phyloP scores from a whole-genome alignment of 2,888 invertebrate genomes.

The Pedicia rivosa region DNA sequence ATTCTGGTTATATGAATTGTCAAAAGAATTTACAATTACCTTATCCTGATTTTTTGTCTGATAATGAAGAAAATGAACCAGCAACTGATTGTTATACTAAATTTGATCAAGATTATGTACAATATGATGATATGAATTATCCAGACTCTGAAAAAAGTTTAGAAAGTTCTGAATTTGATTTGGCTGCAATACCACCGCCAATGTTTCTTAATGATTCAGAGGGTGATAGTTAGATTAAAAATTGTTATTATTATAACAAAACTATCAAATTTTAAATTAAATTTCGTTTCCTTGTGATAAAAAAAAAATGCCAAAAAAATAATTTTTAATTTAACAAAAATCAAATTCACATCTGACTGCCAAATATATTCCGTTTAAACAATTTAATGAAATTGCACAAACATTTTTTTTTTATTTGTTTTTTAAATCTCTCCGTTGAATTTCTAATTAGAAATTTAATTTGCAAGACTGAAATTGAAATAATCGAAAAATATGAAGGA shows the following conservation, averaged over 20 bases:
- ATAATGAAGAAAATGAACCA: slow-evolving; percentile 37
- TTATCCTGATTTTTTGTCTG: slow-evolving; percentile 31
- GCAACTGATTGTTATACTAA: neutral
- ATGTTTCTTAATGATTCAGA: slow-evolving; percentile 59
- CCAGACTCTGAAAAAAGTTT: slow-evolving; percentile 45
- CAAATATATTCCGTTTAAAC: too few relatives aligned
- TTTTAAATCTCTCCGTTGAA: too few relatives aligned
- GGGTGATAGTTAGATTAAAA: slow-evolving; percentile 25
- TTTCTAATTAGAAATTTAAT: too few relatives aligned
- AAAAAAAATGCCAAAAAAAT: neutral
- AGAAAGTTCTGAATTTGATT: slow-evolving; percentile 58
- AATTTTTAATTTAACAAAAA: too few relatives aligned
- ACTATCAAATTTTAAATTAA: too few relatives aligned
- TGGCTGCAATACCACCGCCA: slow-evolving; percentile 61
- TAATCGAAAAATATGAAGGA: too few relatives aligned
- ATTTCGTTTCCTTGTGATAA: slow-evolving; percentile 1
- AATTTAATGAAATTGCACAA: too few relatives aligned
- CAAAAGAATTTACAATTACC: slow-evolving; percentile 34
- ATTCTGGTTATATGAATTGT: slow-evolving; percentile 14
- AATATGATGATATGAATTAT: slow-evolving; percentile 15
- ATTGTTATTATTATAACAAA: slow-evolving; percentile 3
- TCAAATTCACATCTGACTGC: too few relatives aligned
- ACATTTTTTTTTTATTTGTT: too few relatives aligned
- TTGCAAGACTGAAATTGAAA: too few relatives aligned
- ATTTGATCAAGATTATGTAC: too few relatives aligned